Conservation (phyloP, 2,797 vertebrate species). For the Cetoscarus ocellatus region DNA sequence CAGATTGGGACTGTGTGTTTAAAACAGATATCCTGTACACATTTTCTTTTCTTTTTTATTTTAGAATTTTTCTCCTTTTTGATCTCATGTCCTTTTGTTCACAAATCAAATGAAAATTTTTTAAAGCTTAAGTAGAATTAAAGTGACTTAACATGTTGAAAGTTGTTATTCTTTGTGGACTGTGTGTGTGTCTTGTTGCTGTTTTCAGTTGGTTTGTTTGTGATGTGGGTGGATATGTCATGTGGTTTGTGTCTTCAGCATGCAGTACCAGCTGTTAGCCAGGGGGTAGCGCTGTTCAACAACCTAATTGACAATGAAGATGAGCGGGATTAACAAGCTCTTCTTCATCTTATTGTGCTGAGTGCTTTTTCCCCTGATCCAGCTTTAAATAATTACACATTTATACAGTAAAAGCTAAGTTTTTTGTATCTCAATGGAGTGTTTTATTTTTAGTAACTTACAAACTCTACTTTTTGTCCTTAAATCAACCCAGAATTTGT, state of each 20-base stretch:
- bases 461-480: neutral
- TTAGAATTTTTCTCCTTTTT: neutral
- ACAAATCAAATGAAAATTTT: neutral
- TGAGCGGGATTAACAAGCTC: neutral
- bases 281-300: conserved; percentile 67
- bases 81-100: neutral
- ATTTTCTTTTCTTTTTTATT: conserved; percentile 17
- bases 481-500: neutral
- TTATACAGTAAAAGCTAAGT: conserved; percentile 4
- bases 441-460: conserved; percentile 20
- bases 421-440: conserved; percentile 3
- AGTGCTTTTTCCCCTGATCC: conserved; percentile 22
- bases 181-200: neutral
- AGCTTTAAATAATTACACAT: conserved; percentile 25
- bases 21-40: neutral
- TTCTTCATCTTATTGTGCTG: neutral
- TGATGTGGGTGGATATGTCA: neutral
- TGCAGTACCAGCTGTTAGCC: conserved; percentile 69
- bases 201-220: conserved; percentile 5
- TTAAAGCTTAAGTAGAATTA: neutral
- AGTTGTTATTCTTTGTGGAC: neutral
- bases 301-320: conserved; percentile 20
- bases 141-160: neutral
- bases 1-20: conserved; percentile 46
- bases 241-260: neutral